Evolutionary conservation across 2,113 vertebrate genomes (phyloP), one percentile per base, ranked within the genome.

Genomic region (Callaeas wilsoni): DNA sequence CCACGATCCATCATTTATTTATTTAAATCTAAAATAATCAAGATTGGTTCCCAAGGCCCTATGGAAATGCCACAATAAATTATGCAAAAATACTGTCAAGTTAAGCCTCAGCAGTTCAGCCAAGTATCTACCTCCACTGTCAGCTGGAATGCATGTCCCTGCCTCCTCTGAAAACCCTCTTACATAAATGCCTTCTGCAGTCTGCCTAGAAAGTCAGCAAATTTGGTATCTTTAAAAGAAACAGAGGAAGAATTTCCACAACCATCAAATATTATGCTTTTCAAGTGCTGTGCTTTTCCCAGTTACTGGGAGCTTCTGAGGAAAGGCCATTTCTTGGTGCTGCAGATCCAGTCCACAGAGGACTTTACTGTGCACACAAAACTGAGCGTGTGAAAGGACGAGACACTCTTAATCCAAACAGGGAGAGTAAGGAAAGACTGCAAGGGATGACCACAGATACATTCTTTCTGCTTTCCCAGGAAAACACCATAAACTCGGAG

Each of bases 21-120:
- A 91, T 91, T 96, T 94, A 79, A 52, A n/a, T 84, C 53, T 64
- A 62, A 96, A 89, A 89, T 27, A 44, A 79, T 84, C 60, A 79
- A 62, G 49, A 82, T 82, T 0, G 0, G 33, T 76, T 92, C 56
- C 79, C 39, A 77, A 90, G 83, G 30, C 50, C 71, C 76, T 47
- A 5, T 60, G 50, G 71, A 64, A 41, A 39, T 84, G 41, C 50
- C 55, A 37, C 70, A 77, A 88, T 77, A 94, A 88, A 86, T 96
- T 76, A 93, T 92, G 35, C 50, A 89, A 83, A 87, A 88, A 55
- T 18, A 47, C 55, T 55, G 65, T 81, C 73, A 84, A 90, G 47
- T 91, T 63, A 89, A 95, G 62, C 60, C 33, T 92, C 49, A 56
- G 60, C 47, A 75, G 35, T 53, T 68, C 37, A 92, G 64, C 26